These are phyloP conservation scores for Heteropelma amictum DNA, from an alignment of 2,888 invertebrate species.

Conservation along the genomic window DNA sequence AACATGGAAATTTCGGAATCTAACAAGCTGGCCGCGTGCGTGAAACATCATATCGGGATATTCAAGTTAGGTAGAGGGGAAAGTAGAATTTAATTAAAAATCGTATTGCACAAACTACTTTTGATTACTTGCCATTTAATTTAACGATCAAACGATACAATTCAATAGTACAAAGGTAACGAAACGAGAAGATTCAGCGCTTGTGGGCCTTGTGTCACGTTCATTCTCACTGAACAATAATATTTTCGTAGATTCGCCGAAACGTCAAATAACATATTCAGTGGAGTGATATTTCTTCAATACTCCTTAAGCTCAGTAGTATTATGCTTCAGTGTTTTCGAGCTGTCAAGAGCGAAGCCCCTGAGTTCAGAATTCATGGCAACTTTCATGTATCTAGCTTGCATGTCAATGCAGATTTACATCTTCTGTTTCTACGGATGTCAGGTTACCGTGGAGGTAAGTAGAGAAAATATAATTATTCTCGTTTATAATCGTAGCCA, in stretches of 20 bases:
- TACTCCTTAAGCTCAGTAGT: slow-evolving; percentile 55
- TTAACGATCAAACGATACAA: neutral
- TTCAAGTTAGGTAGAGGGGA: slow-evolving; percentile 39
- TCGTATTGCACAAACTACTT: too few species aligned
- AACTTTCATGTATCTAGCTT: slow-evolving; percentile 49
- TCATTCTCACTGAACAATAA: too few species aligned
- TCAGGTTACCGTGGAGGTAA: slow-evolving; percentile 9
- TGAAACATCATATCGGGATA: slow-evolving; percentile 50
- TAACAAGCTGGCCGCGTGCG: slow-evolving; percentile 24
- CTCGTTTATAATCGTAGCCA: too few species aligned
- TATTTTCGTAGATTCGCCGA: slow-evolving; percentile 39
- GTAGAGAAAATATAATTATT: too few species aligned
- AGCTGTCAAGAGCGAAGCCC: slow-evolving; percentile 52
- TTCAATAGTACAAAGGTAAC: too few species aligned
- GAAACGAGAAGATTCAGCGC: too few species aligned
- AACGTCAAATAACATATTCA: slow-evolving; percentile 51
- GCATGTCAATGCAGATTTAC: slow-evolving; percentile 61
- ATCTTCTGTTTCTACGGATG: slow-evolving; percentile 38
- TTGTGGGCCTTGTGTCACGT: too few species aligned
- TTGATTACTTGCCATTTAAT: too few species aligned
- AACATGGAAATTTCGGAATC: neutral
- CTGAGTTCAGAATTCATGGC: slow-evolving; percentile 48
- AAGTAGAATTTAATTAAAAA: neutral
- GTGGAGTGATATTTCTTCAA: slow-evolving; percentile 54
- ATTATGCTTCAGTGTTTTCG: slow-evolving; percentile 58